Percentiles rank a stretch among this genome's conserved stretches.
Conservation (phyloP, 2,888 invertebrate species). For the Bruchidius siliquastri region DNA sequence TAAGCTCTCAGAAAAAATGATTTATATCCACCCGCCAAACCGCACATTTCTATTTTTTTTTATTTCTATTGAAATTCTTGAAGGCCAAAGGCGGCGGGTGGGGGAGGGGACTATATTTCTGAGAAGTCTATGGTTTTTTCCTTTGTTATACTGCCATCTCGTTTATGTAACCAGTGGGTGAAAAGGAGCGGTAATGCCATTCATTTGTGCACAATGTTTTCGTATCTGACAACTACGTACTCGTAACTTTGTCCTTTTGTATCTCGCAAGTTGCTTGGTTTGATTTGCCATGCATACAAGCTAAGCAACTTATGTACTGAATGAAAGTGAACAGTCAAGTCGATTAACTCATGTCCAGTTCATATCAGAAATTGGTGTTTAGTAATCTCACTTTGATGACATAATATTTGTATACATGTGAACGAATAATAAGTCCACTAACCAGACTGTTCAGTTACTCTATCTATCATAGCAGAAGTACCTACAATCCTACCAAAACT, state of each 20-base stretch:
- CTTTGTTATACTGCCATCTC: background rate
- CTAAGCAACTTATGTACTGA: background rate
- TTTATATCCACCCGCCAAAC: too few species aligned
- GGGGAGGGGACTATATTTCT: background rate
- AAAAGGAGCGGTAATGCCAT: too few species aligned
- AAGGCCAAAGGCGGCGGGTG: background rate
- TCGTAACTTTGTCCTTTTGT: background rate
- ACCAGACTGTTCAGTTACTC: background rate
- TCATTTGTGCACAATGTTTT: background rate
- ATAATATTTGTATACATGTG: background rate
- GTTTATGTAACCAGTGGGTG: background rate
- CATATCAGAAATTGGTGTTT: background rate
- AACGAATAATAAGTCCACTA: background rate
- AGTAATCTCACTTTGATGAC: background rate
- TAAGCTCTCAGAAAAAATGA: too few species aligned
- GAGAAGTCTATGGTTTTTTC: background rate
- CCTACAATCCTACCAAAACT: background rate
- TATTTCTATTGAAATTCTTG: background rate
- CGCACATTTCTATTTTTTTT: too few species aligned
- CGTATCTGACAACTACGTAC: background rate
- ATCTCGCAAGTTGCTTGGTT: background rate
- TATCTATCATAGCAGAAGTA: background rate
- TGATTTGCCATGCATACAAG: background rate
- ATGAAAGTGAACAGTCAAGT: background rate
- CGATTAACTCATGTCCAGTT: background rate